These are phyloP conservation scores for Rhyzopertha dominica DNA, from an alignment of 1,140 invertebrate species.

Conservation along the genomic window DNA sequence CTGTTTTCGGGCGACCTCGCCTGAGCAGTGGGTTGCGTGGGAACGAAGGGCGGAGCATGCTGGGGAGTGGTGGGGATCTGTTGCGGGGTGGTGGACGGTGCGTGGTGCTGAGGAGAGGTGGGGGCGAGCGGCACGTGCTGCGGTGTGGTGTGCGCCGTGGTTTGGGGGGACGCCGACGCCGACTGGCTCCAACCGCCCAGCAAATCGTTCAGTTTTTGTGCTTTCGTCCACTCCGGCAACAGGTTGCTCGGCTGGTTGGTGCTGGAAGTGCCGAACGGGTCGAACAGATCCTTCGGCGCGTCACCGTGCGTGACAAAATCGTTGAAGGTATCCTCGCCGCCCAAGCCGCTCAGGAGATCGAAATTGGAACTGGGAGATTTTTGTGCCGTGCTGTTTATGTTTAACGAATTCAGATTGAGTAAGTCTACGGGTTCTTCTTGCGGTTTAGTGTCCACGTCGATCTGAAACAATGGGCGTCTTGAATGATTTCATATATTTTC, in stretches of 20 bases:
- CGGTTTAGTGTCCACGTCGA: conserved; percentile 15
- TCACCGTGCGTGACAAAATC: conserved; percentile 21
- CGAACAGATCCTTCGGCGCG: conserved; percentile 37
- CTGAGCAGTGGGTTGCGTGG: conserved; percentile 45
- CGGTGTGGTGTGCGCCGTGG: conserved; percentile 9
- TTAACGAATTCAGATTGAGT: conserved; percentile 48
- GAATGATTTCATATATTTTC: not conserved
- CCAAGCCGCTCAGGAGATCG: conserved; percentile 60
- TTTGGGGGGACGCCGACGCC: conserved; percentile 9
- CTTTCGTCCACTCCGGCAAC: conserved; percentile 15
- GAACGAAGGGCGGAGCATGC: conserved; percentile 44
- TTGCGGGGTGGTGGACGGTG: conserved; percentile 40
- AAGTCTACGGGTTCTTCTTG: conserved; percentile 47
- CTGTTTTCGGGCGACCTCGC: conserved; percentile 40
- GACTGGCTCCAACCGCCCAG: conserved; percentile 31
- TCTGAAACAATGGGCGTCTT: too few species aligned
- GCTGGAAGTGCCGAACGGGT: conserved; percentile 40
- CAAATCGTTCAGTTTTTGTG: conserved; percentile 27
- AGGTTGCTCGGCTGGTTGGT: too few species aligned
- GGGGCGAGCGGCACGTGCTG: conserved; percentile 31
- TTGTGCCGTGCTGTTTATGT: conserved; percentile 17
- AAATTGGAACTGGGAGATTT: conserved; percentile 48
- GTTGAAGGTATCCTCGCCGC: conserved; percentile 16
- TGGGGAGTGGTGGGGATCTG: conserved; percentile 44
- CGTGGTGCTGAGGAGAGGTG: conserved; percentile 26